phyloP scores from a whole-genome alignment of 2,797 vertebrate genomes.

The Syngnathus rostellatus region DNA sequence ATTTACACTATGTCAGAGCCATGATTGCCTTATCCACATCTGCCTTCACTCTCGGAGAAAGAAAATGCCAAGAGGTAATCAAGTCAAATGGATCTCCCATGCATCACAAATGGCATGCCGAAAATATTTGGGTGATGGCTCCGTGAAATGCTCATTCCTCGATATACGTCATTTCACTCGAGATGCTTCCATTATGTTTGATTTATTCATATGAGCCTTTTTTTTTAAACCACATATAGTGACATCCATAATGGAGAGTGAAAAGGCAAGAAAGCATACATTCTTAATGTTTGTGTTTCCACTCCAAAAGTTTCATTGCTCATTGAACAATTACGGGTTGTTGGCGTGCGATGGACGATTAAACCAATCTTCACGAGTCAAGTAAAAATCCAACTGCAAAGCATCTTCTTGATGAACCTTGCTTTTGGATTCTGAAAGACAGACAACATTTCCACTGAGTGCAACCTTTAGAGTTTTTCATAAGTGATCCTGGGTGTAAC shows the following conservation, averaged over 20 bases:
- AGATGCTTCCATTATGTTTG: conserved; percentile 34
- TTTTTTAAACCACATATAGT: conserved; percentile 33
- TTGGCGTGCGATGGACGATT: conserved; percentile 30
- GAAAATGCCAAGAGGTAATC: conserved; percentile 60
- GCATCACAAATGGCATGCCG: conserved; percentile 26
- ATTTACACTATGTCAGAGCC: conserved; percentile 52
- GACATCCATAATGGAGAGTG: conserved; percentile 35
- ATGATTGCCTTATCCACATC: conserved; percentile 53
- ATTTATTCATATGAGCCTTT: conserved; percentile 46
- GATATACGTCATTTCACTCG: conserved; percentile 27
- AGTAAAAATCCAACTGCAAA: conserved; percentile 7
- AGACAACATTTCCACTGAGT: conserved; percentile 33
- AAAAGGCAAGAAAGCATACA: conserved; percentile 41
- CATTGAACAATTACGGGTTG: conserved; percentile 36
- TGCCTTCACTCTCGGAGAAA: conserved; percentile 41
- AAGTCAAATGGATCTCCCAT: conserved; percentile 52
- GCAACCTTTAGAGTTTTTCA: conserved; percentile 34
- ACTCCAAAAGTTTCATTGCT: conserved; percentile 32
- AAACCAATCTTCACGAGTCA: conserved; percentile 23
- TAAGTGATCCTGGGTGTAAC: conserved; percentile 51
- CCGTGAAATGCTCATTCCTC: conserved; percentile 19
- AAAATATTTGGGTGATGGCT: conserved; percentile 24
- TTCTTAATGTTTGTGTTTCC: conserved; percentile 45
- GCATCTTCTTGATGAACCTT: conserved; percentile 4
- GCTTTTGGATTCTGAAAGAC: conserved; percentile 1